Evolutionary conservation across 2,888 invertebrate genomes (phyloP), one percentile per base, ranked within the genome.

Genomic region (Pandemis cinnamomeana): DNA sequence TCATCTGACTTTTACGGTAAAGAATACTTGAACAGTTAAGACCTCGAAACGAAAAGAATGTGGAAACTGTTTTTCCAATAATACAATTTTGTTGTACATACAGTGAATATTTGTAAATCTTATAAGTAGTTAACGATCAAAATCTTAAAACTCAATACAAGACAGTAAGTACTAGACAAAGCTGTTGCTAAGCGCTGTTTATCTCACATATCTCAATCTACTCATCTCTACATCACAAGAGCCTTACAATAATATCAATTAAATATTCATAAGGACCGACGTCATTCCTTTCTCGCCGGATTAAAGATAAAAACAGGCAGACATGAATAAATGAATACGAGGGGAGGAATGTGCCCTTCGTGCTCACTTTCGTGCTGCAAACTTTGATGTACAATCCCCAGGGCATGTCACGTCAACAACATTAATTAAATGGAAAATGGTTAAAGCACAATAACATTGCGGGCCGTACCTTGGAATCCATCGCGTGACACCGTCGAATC

Each of bases 401-500:
- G 89, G 81, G 89, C 89, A 89, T 90, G 91, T 89, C 88, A 83
- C 83, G 83, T 83, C 82, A 88, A 80, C 80, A 80, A 86, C 84
- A 86, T 87, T 91, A 92, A 93, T 92, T 92, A 89, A 85, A 88
- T 83, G 82, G 85, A 85, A 86, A 84, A 83, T 84, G 85, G 86
- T 79, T 83, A 55, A 55, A 81, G 79, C 79, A 74, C 73, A 74
- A 70, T 51, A 66, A 67, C 73, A 69, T 77, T 77, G 80, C 78
- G 75, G 76, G 77, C 77, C 84, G 85, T 92, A 93, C 93, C 93
- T 91, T 90, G 81, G 87, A 81, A 78, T 89, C 91, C 92, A 86
- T 93, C 86, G 93, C 92, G 92, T 92, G 92, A 83, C 89, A 83
- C 76, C 82, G 80, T 87, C 86, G 87, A 90, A 92, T 91, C 89